Evolutionary conservation across 2,888 invertebrate genomes (phyloP).

Genomic region (Yponomeuta cagnagella): DNA sequence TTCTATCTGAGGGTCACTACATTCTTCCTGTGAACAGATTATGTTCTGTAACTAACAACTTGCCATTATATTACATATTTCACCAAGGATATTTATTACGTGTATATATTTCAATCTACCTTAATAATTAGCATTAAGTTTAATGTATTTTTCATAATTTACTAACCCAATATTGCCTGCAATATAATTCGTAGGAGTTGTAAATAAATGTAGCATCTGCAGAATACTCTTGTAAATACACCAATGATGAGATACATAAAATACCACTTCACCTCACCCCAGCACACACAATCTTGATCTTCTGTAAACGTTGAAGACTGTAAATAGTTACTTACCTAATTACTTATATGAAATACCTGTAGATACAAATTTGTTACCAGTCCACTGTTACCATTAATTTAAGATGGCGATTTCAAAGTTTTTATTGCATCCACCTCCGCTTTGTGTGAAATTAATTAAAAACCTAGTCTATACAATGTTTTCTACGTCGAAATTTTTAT

Average conservation of each 20-base stretch:
- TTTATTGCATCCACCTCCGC: conserved; percentile 21
- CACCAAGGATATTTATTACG: conserved; percentile 71
- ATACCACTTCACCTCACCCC: conserved; percentile 20
- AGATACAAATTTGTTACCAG: conserved; percentile 39
- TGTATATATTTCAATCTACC: conserved; percentile 54
- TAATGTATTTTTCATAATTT: conserved; percentile 41
- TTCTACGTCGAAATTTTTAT: conserved; percentile 2
- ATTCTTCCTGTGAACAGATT: conserved; percentile 38
- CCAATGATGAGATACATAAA: conserved; percentile 25
- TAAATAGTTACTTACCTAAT: conserved; percentile 37
- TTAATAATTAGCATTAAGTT: conserved; percentile 45
- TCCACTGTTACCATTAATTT: conserved; percentile 44
- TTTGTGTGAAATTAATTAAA: conserved; percentile 35
- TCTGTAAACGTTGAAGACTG: conserved; percentile 50
- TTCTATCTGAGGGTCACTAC: conserved; percentile 37
- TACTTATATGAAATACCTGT: conserved; percentile 36
- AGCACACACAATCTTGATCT: conserved; percentile 24
- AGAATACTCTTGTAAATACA: conserved; percentile 56
- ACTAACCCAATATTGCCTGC: conserved; percentile 46
- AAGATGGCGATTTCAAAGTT: conserved; percentile 31
- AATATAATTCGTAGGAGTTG: conserved; percentile 36
- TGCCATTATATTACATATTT: conserved; percentile 63
- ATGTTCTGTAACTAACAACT: conserved; percentile 65
- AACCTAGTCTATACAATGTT: conserved; percentile 36
- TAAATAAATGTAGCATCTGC: conserved; percentile 40